Percentiles rank a stretch among this genome's conserved stretches.
These are phyloP conservation scores for Parapristionchus giblindavisi DNA, from an alignment of 2,888 invertebrate genomes.

Conservation along the genomic window DNA sequence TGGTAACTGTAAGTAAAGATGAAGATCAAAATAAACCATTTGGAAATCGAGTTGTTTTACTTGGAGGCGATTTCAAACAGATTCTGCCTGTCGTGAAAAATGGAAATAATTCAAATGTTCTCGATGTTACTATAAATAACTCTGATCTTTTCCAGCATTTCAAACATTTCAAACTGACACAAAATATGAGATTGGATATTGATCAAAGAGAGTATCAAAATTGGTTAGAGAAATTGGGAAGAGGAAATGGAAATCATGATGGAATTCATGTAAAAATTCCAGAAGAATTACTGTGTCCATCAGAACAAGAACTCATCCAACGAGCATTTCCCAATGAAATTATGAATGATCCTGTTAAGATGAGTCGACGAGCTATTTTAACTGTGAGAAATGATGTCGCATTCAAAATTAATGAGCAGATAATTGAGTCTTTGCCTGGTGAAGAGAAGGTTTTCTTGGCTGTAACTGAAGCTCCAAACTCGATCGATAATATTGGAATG, in stretches of 20 bases:
- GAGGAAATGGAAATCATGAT: neutral
- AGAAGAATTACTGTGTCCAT: neutral
- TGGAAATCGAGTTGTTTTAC: neutral
- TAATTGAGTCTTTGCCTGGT: neutral
- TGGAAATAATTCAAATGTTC: neutral
- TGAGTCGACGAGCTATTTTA: constrained; percentile 20
- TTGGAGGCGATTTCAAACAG: constrained; percentile 14
- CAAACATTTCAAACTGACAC: neutral
- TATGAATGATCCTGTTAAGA: neutral
- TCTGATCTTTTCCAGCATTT: neutral
- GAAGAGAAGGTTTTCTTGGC: neutral
- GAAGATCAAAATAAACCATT: constrained; percentile 11
- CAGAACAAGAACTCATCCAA: neutral
- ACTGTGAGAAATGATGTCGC: neutral
- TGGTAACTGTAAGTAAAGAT: neutral
- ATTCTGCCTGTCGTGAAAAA: neutral
- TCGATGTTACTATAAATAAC: neutral
- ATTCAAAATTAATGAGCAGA: neutral
- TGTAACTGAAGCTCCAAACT: neutral
- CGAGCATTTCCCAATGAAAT: neutral
- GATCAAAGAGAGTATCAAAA: neutral
- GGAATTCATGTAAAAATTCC: neutral
- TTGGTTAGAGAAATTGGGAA: neutral
- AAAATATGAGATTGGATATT: neutral
- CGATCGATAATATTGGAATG: constrained; percentile 2